Conservation (phyloP, 1,140 invertebrate species). For the Diorhabda carinulata region DNA sequence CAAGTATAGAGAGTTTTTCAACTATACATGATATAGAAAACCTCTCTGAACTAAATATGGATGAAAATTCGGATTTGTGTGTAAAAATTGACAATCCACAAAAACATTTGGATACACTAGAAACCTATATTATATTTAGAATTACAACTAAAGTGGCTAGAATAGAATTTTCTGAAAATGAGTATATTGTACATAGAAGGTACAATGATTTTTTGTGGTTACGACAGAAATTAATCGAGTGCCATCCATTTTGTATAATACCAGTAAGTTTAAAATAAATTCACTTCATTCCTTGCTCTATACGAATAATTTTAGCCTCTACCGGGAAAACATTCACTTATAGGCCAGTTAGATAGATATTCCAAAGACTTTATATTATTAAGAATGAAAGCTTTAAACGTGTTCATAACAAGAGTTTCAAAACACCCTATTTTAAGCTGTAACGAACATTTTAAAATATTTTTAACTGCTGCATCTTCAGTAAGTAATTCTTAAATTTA, state of each 20-base stretch:
- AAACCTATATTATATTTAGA: slow-evolving; percentile 71
- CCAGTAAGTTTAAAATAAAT: slow-evolving; percentile 53
- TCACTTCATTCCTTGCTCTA: neutral
- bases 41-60: slow-evolving; percentile 53
- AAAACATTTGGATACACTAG: slow-evolving; percentile 70
- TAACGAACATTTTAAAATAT: slow-evolving; percentile 63
- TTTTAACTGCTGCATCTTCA: slow-evolving; percentile 64
- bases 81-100: slow-evolving; percentile 74
- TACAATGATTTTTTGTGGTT: slow-evolving; percentile 78
- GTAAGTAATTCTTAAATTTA: slow-evolving; percentile 47
- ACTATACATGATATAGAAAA: slow-evolving; percentile 57
- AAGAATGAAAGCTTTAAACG: slow-evolving; percentile 66
- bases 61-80: slow-evolving; percentile 59
- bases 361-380: slow-evolving; percentile 70
- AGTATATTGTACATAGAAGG: slow-evolving; percentile 65
- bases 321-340: slow-evolving; percentile 68
- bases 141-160: slow-evolving; percentile 65
- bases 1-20: slow-evolving; percentile 61
- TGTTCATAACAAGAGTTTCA: slow-evolving; percentile 58
- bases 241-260: slow-evolving; percentile 65
- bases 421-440: slow-evolving; percentile 69
- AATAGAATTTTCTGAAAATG: slow-evolving; percentile 62
- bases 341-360: slow-evolving; percentile 69
- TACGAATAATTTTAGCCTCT: slow-evolving; percentile 56
- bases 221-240: slow-evolving; percentile 62